Evolutionary conservation across 1,140 invertebrate species (phyloP).

Genomic region (Camponotus pennsylvanicus): DNA sequence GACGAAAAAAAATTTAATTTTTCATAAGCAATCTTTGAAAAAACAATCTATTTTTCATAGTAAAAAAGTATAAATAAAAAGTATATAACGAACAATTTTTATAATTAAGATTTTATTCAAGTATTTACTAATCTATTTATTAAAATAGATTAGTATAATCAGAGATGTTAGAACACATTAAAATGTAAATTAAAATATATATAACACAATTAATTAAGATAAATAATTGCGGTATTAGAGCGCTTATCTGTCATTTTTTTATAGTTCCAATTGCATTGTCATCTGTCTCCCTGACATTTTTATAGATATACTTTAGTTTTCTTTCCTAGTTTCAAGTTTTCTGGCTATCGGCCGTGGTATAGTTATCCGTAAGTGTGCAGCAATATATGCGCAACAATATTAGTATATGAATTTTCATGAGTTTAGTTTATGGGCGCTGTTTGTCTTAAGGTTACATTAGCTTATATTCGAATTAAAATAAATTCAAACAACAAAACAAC

Average conservation of each 20-base stretch:
- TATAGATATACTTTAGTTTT: background rate
- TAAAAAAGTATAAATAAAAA: background rate
- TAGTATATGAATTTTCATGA: conserved; percentile 59
- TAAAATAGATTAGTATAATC: background rate
- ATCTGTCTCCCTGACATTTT: background rate
- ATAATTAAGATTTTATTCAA: background rate
- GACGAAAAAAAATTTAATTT: background rate
- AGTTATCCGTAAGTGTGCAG: background rate
- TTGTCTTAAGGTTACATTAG: conserved; percentile 9
- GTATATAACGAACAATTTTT: background rate
- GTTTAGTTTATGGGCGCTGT: conserved; percentile 40
- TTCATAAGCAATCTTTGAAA: background rate
- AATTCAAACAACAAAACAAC: background rate
- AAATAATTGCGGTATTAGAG: background rate
- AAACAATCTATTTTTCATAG: background rate
- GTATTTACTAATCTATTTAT: background rate
- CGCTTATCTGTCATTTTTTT: background rate
- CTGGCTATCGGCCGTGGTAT: background rate
- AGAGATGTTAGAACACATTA: background rate
- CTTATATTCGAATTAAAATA: conserved; percentile 23
- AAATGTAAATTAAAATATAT: background rate
- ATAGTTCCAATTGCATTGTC: background rate
- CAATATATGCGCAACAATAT: background rate
- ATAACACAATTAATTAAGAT: no score
- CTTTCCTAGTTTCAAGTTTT: conserved; percentile 1